phyloP scores from a whole-genome alignment of 2,888 invertebrate species.

The Aricia artaxerxes region DNA sequence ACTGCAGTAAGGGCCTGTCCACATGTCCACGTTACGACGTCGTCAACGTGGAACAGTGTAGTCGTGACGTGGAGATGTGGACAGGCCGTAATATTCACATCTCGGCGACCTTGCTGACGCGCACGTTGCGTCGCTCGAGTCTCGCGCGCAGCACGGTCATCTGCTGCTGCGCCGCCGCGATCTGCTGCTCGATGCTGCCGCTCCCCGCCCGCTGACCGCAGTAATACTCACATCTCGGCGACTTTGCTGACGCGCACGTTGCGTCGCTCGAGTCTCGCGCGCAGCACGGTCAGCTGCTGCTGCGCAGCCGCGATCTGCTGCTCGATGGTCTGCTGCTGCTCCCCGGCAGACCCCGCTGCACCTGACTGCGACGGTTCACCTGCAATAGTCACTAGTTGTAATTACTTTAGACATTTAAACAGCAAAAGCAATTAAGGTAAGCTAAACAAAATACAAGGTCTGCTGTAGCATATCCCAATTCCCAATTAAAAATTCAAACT shows the following conservation, averaged over 20 bases:
- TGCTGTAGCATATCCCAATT: no score
- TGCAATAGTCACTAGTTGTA: conserved; percentile 38
- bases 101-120: conserved; percentile 93
- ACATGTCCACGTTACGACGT: no score
- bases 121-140: conserved; percentile 92
- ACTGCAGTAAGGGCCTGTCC: not conserved
- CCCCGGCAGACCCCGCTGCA: conserved; percentile 32
- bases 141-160: conserved; percentile 87
- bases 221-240: conserved; percentile 90
- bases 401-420: no score
- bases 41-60: no score
- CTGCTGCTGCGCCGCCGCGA: conserved; percentile 76
- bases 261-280: conserved; percentile 89
- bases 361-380: conserved; percentile 56
- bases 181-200: not conserved
- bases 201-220: not conserved
- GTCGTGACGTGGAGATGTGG: no score
- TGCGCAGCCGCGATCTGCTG: conserved; percentile 81
- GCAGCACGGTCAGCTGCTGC: conserved; percentile 87
- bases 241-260: conserved; percentile 96
- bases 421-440: no score
- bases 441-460: no score
- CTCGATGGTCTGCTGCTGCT: conserved; percentile 57
- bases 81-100: conserved; percentile 83
- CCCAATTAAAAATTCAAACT: no score